These are phyloP conservation scores for Brachyrhaphis roseni DNA, from an alignment of 2,797 vertebrate species.

Conservation along the genomic window DNA sequence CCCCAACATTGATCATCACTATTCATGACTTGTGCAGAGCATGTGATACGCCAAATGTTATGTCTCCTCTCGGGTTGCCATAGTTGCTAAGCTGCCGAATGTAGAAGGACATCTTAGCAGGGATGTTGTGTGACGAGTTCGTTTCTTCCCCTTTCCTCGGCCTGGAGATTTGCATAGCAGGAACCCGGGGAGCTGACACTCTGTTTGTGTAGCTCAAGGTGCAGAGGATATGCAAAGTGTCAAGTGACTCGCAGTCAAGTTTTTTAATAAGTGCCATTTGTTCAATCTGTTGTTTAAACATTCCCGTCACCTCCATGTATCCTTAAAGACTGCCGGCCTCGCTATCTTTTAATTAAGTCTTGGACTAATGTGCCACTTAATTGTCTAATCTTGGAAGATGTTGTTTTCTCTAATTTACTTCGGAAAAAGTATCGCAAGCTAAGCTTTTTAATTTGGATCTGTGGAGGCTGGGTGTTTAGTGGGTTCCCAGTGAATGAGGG, in stretches of 20 bases:
- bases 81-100: constrained; percentile 64
- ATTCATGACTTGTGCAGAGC: constrained; percentile 19
- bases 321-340: constrained; percentile 80
- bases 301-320: constrained; percentile 72
- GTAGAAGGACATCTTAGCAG: constrained; percentile 64
- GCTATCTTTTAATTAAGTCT: constrained; percentile 88
- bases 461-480: constrained; percentile 71
- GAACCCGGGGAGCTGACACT: constrained; percentile 78
- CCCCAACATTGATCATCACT: constrained; percentile 39
- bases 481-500: constrained; percentile 68
- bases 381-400: constrained; percentile 86
- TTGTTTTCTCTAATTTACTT: constrained; percentile 89
- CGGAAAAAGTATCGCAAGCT: constrained; percentile 78
- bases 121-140: constrained; percentile 60
- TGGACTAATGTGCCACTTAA: constrained; percentile 86
- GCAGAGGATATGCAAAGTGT: constrained; percentile 80
- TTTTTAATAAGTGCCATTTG: constrained; percentile 87
- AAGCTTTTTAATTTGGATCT: constrained; percentile 80
- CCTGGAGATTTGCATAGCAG: constrained; percentile 77
- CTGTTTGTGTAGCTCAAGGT: constrained; percentile 85
- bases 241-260: constrained; percentile 84
- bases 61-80: constrained; percentile 38
- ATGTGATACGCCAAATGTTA: constrained; percentile 27
- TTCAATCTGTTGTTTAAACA: constrained; percentile 87
- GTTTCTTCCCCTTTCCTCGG: constrained; percentile 62